phyloP scores from a whole-genome alignment of 2,888 invertebrate species.

The Caenorhabditis imperialis region DNA sequence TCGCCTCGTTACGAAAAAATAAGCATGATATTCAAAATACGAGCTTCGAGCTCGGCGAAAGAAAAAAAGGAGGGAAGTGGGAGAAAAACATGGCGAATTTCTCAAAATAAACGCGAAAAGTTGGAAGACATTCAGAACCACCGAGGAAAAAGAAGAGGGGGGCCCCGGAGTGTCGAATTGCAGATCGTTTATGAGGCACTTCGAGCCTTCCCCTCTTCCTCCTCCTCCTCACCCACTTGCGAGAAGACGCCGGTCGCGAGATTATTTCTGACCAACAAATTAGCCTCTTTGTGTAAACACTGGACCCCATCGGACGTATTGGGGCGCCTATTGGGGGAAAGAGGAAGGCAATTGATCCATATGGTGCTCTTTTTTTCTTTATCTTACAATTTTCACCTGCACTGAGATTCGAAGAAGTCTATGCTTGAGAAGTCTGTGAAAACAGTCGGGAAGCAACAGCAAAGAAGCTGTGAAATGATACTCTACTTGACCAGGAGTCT shows the following conservation, averaged over 20 bases:
- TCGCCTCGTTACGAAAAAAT: constrained; percentile 12
- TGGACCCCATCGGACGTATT: constrained; percentile 4
- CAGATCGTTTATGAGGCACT: constrained; percentile 55
- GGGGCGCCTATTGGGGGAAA: neutral
- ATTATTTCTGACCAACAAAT: constrained; percentile 52
- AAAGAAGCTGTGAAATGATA: constrained; percentile 37
- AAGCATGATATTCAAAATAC: constrained; percentile 19
- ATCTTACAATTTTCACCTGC: neutral
- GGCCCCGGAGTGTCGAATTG: constrained; percentile 47
- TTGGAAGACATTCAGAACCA: constrained; percentile 42
- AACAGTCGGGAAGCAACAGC: no score
- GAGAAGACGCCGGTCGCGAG: constrained; percentile 28
- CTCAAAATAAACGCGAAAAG: constrained; percentile 46
- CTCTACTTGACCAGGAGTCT: constrained; percentile 40
- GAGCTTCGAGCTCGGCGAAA: neutral
- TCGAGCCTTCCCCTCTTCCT: constrained; percentile 30
- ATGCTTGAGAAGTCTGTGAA: no score
- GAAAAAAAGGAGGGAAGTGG: constrained; percentile 11
- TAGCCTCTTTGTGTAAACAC: constrained; percentile 48
- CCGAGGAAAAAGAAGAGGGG: constrained; percentile 8
- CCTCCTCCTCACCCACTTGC: constrained; percentile 36
- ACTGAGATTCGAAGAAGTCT: no score
- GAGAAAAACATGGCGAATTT: constrained; percentile 39
- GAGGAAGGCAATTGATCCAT: neutral
- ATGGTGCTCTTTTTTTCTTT: neutral